Evolutionary conservation across 2,113 vertebrate species (phyloP).

Genomic region (Leptobrachium leishanense): DNA sequence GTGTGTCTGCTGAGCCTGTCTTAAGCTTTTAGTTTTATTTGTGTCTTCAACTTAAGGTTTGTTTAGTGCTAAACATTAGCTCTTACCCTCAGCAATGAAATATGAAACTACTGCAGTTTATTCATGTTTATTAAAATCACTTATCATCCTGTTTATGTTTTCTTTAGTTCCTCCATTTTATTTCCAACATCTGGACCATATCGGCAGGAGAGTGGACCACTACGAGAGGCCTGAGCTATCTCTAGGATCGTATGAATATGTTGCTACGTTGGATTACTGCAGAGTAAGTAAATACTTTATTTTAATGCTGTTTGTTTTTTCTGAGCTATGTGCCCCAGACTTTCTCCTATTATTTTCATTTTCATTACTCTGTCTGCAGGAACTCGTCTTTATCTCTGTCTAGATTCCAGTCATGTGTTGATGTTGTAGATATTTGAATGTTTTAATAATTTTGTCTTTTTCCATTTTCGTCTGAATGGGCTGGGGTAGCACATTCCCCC

Average conservation of each 20-base stretch:
- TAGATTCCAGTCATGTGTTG: not conserved
- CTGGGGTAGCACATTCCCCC: too few relatives aligned
- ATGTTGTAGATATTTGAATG: not conserved
- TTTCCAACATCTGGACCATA: constrained; percentile 94
- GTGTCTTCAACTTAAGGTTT: not conserved
- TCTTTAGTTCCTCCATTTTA: constrained; percentile 82
- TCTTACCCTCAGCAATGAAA: constrained; percentile 8
- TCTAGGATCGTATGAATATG: constrained; percentile 91
- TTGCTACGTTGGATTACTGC: constrained; percentile 90
- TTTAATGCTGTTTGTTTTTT: not conserved
- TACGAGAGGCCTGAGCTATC: constrained; percentile 90
- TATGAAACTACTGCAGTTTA: not conserved
- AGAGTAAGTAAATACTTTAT: constrained; percentile 68
- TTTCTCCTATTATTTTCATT: not conserved
- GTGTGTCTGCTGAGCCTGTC: not conserved
- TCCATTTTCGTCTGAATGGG: too few relatives aligned
- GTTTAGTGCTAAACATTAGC: not conserved
- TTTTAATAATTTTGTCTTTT: too few relatives aligned
- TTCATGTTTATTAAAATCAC: constrained; percentile 27
- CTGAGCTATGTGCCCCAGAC: not conserved
- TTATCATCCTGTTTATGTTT: constrained; percentile 35
- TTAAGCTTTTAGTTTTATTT: not conserved
- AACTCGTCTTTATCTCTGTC: not conserved
- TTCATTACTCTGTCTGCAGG: not conserved
- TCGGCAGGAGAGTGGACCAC: constrained; percentile 84